Evolutionary conservation across 2,113 vertebrate species (phyloP).

Genomic region (Brienomyrus brachyistius): DNA sequence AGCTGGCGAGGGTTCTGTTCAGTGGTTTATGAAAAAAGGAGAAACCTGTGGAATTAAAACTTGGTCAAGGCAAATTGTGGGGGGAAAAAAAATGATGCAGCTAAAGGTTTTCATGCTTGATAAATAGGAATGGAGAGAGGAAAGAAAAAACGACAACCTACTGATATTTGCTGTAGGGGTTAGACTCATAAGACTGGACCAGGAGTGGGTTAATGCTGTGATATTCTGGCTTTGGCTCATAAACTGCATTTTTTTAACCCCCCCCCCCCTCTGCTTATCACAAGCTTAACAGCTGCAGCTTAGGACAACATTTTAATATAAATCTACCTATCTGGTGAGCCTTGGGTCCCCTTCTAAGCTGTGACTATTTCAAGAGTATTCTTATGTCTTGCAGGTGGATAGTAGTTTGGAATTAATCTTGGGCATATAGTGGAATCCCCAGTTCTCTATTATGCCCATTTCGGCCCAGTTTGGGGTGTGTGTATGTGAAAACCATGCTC

Average conservation of each 20-base stretch:
- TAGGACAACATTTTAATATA: not conserved
- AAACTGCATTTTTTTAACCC: not conserved
- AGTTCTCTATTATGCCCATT: not conserved
- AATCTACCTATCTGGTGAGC: constrained; percentile 3
- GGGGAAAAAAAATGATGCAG: not conserved
- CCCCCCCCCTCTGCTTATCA: not conserved
- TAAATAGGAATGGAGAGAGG: not conserved
- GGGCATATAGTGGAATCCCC: not conserved
- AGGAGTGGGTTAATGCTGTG: not conserved
- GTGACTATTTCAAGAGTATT: not conserved
- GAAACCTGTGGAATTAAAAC: not conserved
- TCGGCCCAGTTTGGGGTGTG: not conserved
- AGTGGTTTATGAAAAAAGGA: not conserved
- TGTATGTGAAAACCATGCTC: not conserved
- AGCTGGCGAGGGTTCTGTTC: not conserved
- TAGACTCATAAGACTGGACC: not conserved
- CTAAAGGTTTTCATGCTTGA: not conserved
- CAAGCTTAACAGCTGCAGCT: constrained; percentile 2
- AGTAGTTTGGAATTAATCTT: constrained; percentile 4
- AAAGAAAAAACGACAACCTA: not conserved
- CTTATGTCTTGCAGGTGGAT: not conserved
- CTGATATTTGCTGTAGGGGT: not conserved
- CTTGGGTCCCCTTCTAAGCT: not conserved
- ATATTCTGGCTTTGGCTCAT: not conserved
- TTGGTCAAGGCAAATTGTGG: not conserved